phyloP scores from a whole-genome alignment of 2,888 invertebrate genomes.

The Dusona sp. region DNA sequence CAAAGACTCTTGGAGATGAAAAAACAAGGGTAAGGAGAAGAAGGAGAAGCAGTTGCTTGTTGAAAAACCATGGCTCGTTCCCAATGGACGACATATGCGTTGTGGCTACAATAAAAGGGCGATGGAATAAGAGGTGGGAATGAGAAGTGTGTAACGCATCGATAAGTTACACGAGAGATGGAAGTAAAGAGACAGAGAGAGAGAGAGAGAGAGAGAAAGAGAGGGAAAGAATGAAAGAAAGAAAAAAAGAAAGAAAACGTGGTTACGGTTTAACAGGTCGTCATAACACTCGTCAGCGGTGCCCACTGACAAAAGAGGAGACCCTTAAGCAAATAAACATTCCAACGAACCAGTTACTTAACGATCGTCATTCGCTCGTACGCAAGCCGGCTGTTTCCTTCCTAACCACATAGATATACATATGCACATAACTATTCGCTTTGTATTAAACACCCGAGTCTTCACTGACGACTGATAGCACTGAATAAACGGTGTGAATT shows the following conservation, averaged over 20 bases:
- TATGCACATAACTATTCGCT: constrained; percentile 4
- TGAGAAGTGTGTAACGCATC: constrained; percentile 36
- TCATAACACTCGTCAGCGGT: constrained; percentile 81
- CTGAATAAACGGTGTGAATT: constrained; percentile 52
- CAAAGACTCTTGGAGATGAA: constrained; percentile 34
- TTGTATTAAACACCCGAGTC: constrained; percentile 18
- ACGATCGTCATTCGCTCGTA: constrained; percentile 69
- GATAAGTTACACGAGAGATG: constrained; percentile 41
- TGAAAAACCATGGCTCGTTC: constrained; percentile 72
- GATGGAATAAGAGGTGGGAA: constrained; percentile 54
- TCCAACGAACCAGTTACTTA: constrained; percentile 84
- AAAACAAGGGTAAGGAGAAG: constrained; percentile 42
- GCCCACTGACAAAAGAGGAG: constrained; percentile 79
- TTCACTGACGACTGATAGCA: constrained; percentile 60
- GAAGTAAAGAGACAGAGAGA: not conserved
- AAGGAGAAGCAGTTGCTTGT: constrained; percentile 28
- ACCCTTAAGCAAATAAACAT: constrained; percentile 83
- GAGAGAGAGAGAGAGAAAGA: not conserved
- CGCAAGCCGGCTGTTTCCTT: constrained; percentile 54
- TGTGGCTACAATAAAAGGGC: constrained; percentile 70
- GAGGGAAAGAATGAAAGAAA: constrained; percentile 12
- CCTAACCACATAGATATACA: not conserved
- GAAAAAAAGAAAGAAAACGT: constrained; percentile 42
- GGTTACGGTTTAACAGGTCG: constrained; percentile 81
- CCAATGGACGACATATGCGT: constrained; percentile 75